phyloP scores from a whole-genome alignment of 2,113 vertebrate species.

The Coryphaenoides rupestris region DNA sequence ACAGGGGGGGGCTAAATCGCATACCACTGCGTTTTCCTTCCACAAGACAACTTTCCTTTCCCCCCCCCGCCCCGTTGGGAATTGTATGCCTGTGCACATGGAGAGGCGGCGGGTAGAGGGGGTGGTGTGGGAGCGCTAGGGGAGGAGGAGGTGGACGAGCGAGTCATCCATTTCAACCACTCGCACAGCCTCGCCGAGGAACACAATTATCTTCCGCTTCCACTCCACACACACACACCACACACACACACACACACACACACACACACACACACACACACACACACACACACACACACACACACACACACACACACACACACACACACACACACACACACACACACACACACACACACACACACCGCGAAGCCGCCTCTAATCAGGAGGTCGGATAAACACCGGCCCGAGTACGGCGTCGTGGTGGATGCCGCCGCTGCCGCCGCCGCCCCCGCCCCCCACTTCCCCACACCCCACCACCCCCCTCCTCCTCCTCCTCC shows the following conservation, averaged over 20 bases:
- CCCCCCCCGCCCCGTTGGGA: slow-evolving; percentile 41
- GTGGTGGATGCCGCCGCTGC: slow-evolving; percentile 32
- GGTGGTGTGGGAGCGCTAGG: slow-evolving; percentile 27
- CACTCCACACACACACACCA: slow-evolving; percentile 51
- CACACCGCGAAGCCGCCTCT: slow-evolving; percentile 58
- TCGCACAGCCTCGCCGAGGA: slow-evolving; percentile 63
- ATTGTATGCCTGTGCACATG: slow-evolving; percentile 54
- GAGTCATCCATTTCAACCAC: slow-evolving; percentile 74
- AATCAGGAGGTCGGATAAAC: slow-evolving; percentile 75
- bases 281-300: slow-evolving; percentile 52
- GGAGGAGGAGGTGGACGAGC: slow-evolving; percentile 38
- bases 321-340: slow-evolving; percentile 48
- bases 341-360: slow-evolving; percentile 51
- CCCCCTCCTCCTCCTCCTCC: slow-evolving; percentile 27
- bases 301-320: slow-evolving; percentile 53
- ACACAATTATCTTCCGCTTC: slow-evolving; percentile 70
- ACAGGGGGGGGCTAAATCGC: slow-evolving; percentile 61
- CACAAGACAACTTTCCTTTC: slow-evolving; percentile 52
- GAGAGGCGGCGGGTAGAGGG: no score
- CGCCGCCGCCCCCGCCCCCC: slow-evolving; percentile 27
- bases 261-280: slow-evolving; percentile 50
- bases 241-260: slow-evolving; percentile 49
- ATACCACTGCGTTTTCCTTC: slow-evolving; percentile 54
- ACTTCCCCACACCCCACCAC: slow-evolving; percentile 17
- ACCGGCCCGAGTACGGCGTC: slow-evolving; percentile 39